Base-by-base conservation (phyloP, 1,140 invertebrate genomes). In the Platyscapa corneri region DNA sequence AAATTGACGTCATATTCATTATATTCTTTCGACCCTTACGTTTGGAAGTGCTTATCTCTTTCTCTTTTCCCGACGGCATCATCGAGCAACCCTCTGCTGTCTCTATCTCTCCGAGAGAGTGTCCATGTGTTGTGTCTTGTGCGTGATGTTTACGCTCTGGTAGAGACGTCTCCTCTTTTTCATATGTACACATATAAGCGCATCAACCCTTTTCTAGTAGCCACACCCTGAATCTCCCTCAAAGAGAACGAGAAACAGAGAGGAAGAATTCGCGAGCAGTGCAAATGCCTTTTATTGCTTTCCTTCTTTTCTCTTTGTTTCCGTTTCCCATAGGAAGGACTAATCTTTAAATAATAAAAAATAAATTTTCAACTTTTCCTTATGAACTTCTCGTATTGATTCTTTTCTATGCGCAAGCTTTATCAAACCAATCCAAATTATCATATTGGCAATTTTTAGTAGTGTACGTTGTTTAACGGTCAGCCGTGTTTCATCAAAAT, bases 1-100 rank as follows among this genome's bases (percentile, higher is more conserved):
- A 92, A 92, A 93, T 92, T 92, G 92, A 92, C 91, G 90, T 92
- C 90, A 92, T 93, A 92, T 92, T 92, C 91, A 91, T 93, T 93
- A 82, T 82, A 92, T 92, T 91, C 91, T 92, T 92, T 90, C 89
- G 90, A 92, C 91, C 92, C 91, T 92, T 92, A 90, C 91, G 79
- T 84, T 74, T 72, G 70, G 53, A 72, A 88, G 86, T 80, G 64
- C 65, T 64, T 84, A 83, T 87, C 84, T 86, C 82, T 80, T 76
- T 76, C 87, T 82, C 79, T 78, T 74, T 79, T 79, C 74, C 81
- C 74, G 74, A 30, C 72, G 81, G 76, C 64, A 67, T 80, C 80
- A 70, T 81, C 60, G 78, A n/a, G 53, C 70, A 60, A 16, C 34
- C n/a, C 34, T 30, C 27, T 70, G n/a, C 83, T 30, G 75, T 49